Base-by-base conservation (phyloP, 2,888 invertebrate genomes). In the Lasioglossum villosulum region DNA sequence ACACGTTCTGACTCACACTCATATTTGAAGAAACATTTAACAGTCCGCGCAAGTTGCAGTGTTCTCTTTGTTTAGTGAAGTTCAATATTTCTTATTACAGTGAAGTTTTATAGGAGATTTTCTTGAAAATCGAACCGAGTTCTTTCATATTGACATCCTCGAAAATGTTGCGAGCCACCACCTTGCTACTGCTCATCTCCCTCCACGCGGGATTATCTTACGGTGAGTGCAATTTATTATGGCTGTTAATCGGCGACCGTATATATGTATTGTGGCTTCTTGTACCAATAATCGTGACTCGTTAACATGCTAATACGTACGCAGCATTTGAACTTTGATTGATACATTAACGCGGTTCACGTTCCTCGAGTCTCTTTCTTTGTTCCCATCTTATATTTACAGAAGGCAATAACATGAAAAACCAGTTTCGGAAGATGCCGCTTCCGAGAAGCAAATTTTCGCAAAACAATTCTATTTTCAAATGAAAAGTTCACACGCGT, bases 81-180 rank as follows among this genome's bases (percentile, higher is more conserved):
- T 16, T 34, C 37, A 34, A 59, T 23, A 39, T 63, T 16, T 68
- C 23, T 37, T 37, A 37, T 37, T 34, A 37, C 30, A n/a, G 42
- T 79, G 12, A 27, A 70, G 42, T 74, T 56, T 56, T 68, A 56
- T 27, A 42, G 5, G 1, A 30, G 42, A 42, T 16, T 59, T 63
- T 39, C 6, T 48, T 1, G 30, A 48, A n/a, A 56, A 1, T 39
- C 4, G 12, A 16, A 27, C 16, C 23, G 14, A 42, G 45, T 59
- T 14, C 72, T 68, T 82, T 82, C 0, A 68, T 73, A 56, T 45
- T 42, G 4, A 23, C 30, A 48, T 72, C 16, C 0, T 3, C 8
- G 19, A 85, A 73, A 80, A 89, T 89, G 88, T 85, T 72, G 42
- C 84, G 79, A 37, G 37, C 78, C 30, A 56, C 63, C 3, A 73